phyloP scores from a whole-genome alignment of 1,140 invertebrate genomes.

The Artemia franciscana region DNA sequence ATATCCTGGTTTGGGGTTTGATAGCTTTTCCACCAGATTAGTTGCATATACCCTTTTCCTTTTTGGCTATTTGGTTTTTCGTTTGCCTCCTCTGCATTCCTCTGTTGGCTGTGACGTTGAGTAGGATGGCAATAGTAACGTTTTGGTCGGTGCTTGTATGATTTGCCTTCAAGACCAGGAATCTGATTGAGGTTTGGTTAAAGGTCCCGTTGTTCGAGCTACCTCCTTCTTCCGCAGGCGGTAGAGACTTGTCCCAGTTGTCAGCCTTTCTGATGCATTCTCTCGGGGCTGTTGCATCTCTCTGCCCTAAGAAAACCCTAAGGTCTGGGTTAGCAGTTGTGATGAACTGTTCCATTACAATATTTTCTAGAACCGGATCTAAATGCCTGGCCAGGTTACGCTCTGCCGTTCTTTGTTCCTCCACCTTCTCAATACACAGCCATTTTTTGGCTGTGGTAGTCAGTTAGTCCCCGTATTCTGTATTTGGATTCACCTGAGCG shows the following conservation, averaged over 20 bases:
- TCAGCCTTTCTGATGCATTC: not conserved
- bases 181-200: no score
- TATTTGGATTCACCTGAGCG: not conserved
- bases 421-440: not conserved
- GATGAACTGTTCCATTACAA: not conserved
- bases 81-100: not conserved
- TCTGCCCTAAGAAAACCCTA: not conserved
- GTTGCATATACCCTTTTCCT: not conserved
- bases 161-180: no score
- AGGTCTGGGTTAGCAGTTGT: not conserved
- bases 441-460: not conserved
- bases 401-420: not conserved
- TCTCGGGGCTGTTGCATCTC: not conserved
- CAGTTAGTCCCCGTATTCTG: not conserved
- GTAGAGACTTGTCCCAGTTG: not conserved
- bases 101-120: no score
- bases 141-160: no score
- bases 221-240: no score
- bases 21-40: not conserved
- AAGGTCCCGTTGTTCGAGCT: no score
- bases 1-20: not conserved
- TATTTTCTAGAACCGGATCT: not conserved
- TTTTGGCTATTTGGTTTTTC: not conserved
- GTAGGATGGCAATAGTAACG: no score
- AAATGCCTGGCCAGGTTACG: not conserved